Percentiles rank a stretch among this genome's conserved stretches.
Evolutionary conservation across 2,888 invertebrate species (phyloP).

Genomic region (Tanaodytes sp.): DNA sequence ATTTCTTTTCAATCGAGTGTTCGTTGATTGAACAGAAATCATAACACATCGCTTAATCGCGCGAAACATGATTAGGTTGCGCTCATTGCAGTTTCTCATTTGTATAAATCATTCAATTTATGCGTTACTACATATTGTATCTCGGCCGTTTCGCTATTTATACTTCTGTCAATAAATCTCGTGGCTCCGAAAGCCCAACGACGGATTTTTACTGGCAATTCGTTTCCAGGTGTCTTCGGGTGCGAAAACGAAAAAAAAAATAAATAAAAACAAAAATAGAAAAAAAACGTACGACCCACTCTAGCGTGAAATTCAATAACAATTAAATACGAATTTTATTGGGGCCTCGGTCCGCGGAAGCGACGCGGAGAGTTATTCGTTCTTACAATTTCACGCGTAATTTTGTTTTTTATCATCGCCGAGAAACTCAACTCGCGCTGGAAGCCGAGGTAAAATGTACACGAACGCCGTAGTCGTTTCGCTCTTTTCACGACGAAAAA

Average conservation of each 20-base stretch:
- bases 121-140: conserved; percentile 69
- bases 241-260: no score
- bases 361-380: conserved; percentile 6
- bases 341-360: neutral
- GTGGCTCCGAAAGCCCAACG: conserved; percentile 25
- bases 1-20: no score
- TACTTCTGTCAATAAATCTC: conserved; percentile 65
- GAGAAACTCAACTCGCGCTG: neutral
- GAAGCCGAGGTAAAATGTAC: conserved; percentile 3
- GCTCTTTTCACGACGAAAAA: conserved; percentile 7
- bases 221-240: no score
- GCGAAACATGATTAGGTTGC: no score
- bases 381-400: conserved; percentile 19
- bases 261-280: no score
- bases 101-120: conserved; percentile 68
- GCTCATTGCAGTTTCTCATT: conserved; percentile 62
- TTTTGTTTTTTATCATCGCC: conserved; percentile 12
- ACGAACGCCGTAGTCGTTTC: neutral
- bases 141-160: conserved; percentile 57
- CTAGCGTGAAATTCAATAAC: conserved; percentile 13
- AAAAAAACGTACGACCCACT: no score
- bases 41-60: no score
- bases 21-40: no score
- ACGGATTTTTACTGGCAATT: conserved; percentile 31
- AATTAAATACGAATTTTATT: conserved; percentile 15